Evolutionary conservation across 92 coral and sea anemone species (phyloP).

Genomic region (Umimayanthus kanabou): DNA sequence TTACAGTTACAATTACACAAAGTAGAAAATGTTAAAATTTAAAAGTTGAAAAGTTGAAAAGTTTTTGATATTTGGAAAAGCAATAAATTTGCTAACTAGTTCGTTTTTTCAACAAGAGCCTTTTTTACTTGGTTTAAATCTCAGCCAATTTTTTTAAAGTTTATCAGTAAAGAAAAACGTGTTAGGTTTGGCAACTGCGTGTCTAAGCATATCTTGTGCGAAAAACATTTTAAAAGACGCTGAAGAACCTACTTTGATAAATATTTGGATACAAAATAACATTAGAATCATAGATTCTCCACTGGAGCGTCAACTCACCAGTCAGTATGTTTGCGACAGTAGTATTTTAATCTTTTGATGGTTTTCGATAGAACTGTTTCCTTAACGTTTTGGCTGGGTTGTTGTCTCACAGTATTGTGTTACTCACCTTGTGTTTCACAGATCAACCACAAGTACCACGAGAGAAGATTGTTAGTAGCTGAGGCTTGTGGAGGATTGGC

Average conservation of each 20-base stretch:
- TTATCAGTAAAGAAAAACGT: background rate
- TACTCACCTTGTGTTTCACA: conserved; percentile 6
- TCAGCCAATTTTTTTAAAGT: too few relatives aligned
- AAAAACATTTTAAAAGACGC: background rate
- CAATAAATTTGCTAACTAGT: too few relatives aligned
- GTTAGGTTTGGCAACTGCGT: background rate
- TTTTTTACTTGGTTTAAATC: too few relatives aligned
- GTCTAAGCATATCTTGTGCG: background rate
- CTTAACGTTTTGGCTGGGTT: background rate
- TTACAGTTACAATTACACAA: too few relatives aligned
- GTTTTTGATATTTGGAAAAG: too few relatives aligned
- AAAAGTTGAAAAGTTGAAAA: too few relatives aligned
- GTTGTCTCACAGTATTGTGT: background rate
- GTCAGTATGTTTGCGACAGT: background rate
- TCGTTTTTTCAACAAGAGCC: too few relatives aligned
- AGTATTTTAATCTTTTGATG: too few relatives aligned
- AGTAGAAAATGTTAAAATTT: too few relatives aligned
- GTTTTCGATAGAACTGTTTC: too few relatives aligned
- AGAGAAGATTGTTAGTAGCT: conserved; percentile 88
- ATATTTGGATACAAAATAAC: background rate
- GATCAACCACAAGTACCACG: conserved; percentile 95
- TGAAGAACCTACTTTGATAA: background rate
- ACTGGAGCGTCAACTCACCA: background rate
- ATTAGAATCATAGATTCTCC: background rate
- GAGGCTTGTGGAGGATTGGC: conserved; percentile 96